Percentiles rank a stretch among this genome's conserved stretches.
phyloP scores from a whole-genome alignment of 2,888 invertebrate species.

The Sphaerophoria rueppellii region DNA sequence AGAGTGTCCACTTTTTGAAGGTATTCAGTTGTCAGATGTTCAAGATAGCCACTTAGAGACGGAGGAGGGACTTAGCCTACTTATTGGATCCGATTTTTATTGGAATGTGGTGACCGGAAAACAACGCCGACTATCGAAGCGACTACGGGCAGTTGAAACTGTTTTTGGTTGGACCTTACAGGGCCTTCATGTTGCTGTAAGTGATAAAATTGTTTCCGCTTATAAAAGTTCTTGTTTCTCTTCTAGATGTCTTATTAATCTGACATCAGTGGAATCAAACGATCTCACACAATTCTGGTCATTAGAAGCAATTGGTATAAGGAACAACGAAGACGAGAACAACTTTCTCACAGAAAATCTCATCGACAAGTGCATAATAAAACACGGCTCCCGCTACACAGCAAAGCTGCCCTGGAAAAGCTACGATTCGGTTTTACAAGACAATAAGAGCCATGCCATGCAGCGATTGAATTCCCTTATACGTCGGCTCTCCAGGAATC shows the following conservation, averaged over 20 bases:
- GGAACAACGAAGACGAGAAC: constrained; percentile 13
- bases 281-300: constrained; percentile 9
- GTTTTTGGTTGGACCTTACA: constrained; percentile 38
- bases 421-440: not conserved
- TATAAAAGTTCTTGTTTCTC: constrained; percentile 8
- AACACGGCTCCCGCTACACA: not conserved
- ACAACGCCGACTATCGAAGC: constrained; percentile 7
- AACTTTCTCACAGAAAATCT: not conserved
- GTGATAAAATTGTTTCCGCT: constrained; percentile 1
- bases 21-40: constrained; percentile 29
- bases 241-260: constrained; percentile 14
- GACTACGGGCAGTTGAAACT: constrained; percentile 31
- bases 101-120: constrained; percentile 37
- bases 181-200: constrained; percentile 14
- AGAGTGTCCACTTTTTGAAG: constrained; percentile 9
- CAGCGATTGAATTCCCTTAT: constrained; percentile 15
- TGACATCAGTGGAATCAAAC: not conserved
- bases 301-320: constrained; percentile 34
- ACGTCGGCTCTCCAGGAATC: constrained; percentile 19
- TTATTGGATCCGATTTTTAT: constrained; percentile 26
- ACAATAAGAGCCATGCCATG: constrained; percentile 6
- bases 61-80: constrained; percentile 25
- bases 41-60: not conserved
- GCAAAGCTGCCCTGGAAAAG: constrained; percentile 31
- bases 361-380: constrained; percentile 21